Conservation (phyloP, 1,140 invertebrate species). For the Agraylea sexmaculata region DNA sequence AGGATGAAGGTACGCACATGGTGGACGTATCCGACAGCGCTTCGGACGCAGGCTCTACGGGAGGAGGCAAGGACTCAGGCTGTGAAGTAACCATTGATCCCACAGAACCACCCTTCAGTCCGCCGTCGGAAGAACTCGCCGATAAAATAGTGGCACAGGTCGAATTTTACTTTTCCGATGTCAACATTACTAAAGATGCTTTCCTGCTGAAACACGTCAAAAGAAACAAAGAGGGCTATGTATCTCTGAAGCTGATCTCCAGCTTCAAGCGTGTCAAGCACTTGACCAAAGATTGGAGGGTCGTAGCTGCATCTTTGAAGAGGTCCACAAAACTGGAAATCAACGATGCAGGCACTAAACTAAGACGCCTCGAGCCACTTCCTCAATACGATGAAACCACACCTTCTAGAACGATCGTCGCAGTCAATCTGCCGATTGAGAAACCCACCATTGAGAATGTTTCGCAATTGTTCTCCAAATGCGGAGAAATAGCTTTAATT, state of each 20-base stretch:
- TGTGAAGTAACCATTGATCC: conserved; percentile 46
- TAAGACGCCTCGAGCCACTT: conserved; percentile 72
- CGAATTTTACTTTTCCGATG: conserved; percentile 91
- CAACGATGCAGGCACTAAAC: conserved; percentile 81
- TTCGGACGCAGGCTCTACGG: conserved; percentile 44
- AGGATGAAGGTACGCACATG: conserved; percentile 40
- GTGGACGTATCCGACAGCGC: conserved; percentile 53
- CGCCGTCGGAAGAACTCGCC: conserved; percentile 59
- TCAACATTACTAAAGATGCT: conserved; percentile 87
- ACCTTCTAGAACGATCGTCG: conserved; percentile 80
- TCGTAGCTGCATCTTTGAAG: conserved; percentile 72
- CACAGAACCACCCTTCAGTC: conserved; percentile 40
- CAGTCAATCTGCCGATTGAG: conserved; percentile 70
- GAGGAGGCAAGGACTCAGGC: conserved; percentile 49
- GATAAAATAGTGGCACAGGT: conserved; percentile 72
- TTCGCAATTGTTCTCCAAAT: conserved; percentile 73
- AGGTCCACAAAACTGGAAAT: conserved; percentile 75
- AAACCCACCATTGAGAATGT: conserved; percentile 77
- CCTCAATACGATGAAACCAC: conserved; percentile 85
- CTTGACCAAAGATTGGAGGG: conserved; percentile 84
- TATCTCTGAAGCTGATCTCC: conserved; percentile 86
- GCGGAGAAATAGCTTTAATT: conserved; percentile 79
- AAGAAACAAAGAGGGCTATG: conserved; percentile 88
- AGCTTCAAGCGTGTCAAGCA: conserved; percentile 89
- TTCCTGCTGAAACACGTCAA: conserved; percentile 90